These are phyloP conservation scores for Valencia hispanica DNA, from an alignment of 2,797 vertebrate genomes.

Conservation along the genomic window DNA sequence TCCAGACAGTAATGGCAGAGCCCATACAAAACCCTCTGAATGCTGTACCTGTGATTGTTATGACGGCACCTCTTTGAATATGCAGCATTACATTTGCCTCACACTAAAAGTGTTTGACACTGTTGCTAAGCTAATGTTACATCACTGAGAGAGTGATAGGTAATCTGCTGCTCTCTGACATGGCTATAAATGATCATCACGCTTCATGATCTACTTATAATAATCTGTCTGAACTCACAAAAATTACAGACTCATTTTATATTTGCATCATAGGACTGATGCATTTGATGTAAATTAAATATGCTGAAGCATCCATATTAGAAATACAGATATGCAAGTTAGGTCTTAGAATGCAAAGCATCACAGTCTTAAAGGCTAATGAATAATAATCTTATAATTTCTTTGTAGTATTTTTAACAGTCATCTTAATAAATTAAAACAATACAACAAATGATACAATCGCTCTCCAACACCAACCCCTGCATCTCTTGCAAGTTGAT, in stretches of 20 bases:
- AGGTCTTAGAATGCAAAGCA: neutral
- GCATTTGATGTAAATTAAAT: constrained; percentile 2
- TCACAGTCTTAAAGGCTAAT: neutral
- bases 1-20: constrained; percentile 12
- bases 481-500: neutral
- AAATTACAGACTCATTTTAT: constrained; percentile 51
- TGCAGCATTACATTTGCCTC: constrained; percentile 38
- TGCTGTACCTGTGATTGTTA: constrained; percentile 34
- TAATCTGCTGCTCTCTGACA: constrained; percentile 62
- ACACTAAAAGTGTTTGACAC: constrained; percentile 67
- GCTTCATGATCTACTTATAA: constrained; percentile 55
- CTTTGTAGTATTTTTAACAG: neutral
- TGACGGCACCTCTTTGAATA: constrained; percentile 27
- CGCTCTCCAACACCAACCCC: neutral
- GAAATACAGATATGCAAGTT: constrained; percentile 1
- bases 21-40: neutral
- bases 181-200: constrained; percentile 54
- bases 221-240: constrained; percentile 65
- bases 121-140: constrained; percentile 75
- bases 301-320: constrained; percentile 16
- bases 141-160: constrained; percentile 60
- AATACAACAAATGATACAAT: neutral
- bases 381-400: neutral
- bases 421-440: constrained; percentile 1
- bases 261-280: constrained; percentile 47